Percentiles rank a stretch among this genome's conserved stretches.
These are phyloP conservation scores for Numenius arquata DNA, from an alignment of 2,113 vertebrate species.

Conservation along the genomic window DNA sequence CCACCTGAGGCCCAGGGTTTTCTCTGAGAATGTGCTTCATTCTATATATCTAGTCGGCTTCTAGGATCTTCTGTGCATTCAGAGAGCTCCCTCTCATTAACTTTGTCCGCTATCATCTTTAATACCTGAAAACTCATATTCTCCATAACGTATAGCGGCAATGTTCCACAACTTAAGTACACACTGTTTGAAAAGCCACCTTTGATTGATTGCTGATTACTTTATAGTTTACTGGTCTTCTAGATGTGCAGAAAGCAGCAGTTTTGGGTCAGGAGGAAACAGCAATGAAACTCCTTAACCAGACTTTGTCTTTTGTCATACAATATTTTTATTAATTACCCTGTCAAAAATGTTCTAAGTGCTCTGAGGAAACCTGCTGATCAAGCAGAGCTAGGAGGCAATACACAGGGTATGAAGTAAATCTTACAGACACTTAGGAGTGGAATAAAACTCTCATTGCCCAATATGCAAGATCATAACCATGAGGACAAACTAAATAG, in stretches of 20 bases:
- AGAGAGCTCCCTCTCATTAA: background rate
- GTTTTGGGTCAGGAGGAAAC: background rate
- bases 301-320: background rate
- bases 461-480: background rate
- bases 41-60: background rate
- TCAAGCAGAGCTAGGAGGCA: background rate
- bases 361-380: background rate
- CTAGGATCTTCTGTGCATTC: background rate
- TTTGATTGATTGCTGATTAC: background rate
- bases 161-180: background rate
- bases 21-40: background rate
- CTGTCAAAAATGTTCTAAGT: background rate
- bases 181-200: background rate
- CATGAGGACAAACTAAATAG: background rate
- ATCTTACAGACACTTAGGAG: background rate
- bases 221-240: background rate
- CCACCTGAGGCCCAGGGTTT: background rate
- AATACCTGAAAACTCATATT: background rate
- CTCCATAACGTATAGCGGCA: background rate
- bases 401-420: background rate
- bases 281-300: background rate
- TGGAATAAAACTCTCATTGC: background rate
- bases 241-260: background rate
- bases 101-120: background rate
- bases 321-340: background rate